Evolutionary conservation across 30 jellyfish, hydroid and myxozoan species (phyloP).

Genomic region (Aurelia aurita complex sp. Pacific): DNA sequence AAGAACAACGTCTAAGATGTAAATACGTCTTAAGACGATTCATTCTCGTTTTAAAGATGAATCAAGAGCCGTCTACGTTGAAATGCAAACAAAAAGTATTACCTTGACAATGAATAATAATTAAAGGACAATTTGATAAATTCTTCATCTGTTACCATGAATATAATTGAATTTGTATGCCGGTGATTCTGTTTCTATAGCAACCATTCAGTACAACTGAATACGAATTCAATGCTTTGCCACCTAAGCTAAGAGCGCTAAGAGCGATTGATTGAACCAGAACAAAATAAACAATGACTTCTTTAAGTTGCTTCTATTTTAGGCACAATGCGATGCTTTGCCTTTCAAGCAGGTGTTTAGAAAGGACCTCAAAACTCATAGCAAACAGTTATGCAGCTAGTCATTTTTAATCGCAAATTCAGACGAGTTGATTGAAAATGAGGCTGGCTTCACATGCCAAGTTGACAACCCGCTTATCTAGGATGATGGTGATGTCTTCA

Average conservation of each 20-base stretch:
- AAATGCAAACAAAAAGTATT: background rate
- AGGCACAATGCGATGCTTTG: background rate
- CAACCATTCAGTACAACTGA: background rate
- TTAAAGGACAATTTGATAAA: background rate
- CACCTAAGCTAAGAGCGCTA: background rate
- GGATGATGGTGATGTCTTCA: too few species aligned
- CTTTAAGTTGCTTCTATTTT: slow-evolving; percentile 6
- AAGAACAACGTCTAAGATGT: too few species aligned
- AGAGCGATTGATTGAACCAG: background rate
- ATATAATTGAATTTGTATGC: background rate
- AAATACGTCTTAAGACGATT: too few species aligned
- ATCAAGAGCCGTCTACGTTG: background rate
- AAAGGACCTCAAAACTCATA: too few species aligned
- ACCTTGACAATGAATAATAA: background rate
- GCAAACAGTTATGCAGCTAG: too few species aligned
- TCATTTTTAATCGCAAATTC: too few species aligned
- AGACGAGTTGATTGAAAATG: too few species aligned
- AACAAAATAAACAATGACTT: background rate
- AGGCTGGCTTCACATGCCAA: too few species aligned
- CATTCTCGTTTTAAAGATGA: too few species aligned
- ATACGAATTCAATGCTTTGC: background rate
- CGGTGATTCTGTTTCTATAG: background rate
- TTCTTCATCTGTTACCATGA: slow-evolving; percentile 22
- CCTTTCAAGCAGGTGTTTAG: too few species aligned
- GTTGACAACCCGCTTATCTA: too few species aligned